Evolutionary conservation across 2,888 invertebrate species (phyloP).

Genomic region (Anaspis maculata): DNA sequence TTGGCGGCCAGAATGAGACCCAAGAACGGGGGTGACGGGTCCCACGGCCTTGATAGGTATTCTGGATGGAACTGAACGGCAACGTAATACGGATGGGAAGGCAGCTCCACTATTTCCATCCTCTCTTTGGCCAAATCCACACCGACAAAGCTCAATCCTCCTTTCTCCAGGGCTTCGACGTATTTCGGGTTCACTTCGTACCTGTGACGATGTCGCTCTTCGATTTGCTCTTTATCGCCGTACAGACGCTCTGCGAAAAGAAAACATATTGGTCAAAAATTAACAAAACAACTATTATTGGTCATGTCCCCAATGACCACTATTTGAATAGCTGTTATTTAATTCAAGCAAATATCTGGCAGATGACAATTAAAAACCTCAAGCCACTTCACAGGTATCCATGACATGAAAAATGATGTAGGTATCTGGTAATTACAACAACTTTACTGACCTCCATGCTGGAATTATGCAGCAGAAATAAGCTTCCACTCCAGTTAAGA

Average conservation of each 20-base stretch:
- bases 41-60: slow-evolving; percentile 84
- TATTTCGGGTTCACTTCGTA: slow-evolving; percentile 95
- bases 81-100: slow-evolving; percentile 85
- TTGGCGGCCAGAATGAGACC: slow-evolving; percentile 88
- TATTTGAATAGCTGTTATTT: too few relatives aligned
- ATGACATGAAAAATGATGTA: too few relatives aligned
- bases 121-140: slow-evolving; percentile 73
- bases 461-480: too few relatives aligned
- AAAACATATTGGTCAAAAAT: too few relatives aligned
- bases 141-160: slow-evolving; percentile 57
- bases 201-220: slow-evolving; percentile 94
- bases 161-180: slow-evolving; percentile 66
- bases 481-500: too few relatives aligned
- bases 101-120: slow-evolving; percentile 91
- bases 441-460: too few relatives aligned
- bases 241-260: slow-evolving; percentile 73
- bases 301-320: too few relatives aligned
- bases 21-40: slow-evolving; percentile 91
- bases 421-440: too few relatives aligned
- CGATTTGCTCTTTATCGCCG: slow-evolving; percentile 66
- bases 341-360: too few relatives aligned
- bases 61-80: slow-evolving; percentile 98
- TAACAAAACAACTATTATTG: too few relatives aligned
- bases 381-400: too few relatives aligned
- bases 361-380: too few relatives aligned